Evolutionary conservation across 2,797 vertebrate genomes (phyloP).

Genomic region (Pseudopleuronectes americanus): DNA sequence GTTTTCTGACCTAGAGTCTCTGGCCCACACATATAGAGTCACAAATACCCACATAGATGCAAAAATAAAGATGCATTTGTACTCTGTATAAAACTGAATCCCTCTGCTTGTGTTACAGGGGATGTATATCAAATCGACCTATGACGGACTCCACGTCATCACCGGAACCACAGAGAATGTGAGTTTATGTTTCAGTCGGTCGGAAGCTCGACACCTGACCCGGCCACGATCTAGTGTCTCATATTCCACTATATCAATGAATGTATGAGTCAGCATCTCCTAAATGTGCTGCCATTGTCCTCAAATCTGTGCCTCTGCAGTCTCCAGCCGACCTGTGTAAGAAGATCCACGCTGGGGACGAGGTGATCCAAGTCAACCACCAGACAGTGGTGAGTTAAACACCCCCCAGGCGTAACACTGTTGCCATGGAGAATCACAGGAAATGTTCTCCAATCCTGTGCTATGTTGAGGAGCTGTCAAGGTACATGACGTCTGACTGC

Average conservation of each 20-base stretch:
- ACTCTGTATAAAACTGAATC: conserved; percentile 12
- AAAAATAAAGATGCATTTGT: neutral
- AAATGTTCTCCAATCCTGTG: conserved; percentile 42
- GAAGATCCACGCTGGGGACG: conserved; percentile 87
- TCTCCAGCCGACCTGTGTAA: conserved; percentile 87
- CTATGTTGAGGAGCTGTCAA: conserved; percentile 37
- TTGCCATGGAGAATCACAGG: neutral
- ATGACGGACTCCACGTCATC: conserved; percentile 87
- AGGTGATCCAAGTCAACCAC: conserved; percentile 88
- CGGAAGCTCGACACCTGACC: neutral
- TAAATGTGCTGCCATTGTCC: conserved; percentile 1
- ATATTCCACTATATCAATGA: neutral
- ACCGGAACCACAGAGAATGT: conserved; percentile 87
- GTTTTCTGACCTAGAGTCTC: neutral
- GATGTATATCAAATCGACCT: conserved; percentile 88
- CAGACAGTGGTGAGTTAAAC: conserved; percentile 85
- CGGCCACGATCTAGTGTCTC: neutral
- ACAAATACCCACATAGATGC: neutral
- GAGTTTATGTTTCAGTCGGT: conserved; percentile 53
- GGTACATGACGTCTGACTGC: conserved; percentile 38
- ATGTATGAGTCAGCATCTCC: neutral
- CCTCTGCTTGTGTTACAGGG: conserved; percentile 70
- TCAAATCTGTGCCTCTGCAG: conserved; percentile 56
- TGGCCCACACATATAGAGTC: neutral
- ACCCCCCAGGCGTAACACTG: conserved; percentile 12